Evolutionary conservation across 2,888 invertebrate genomes (phyloP).

Genomic region (Arge pagana): DNA sequence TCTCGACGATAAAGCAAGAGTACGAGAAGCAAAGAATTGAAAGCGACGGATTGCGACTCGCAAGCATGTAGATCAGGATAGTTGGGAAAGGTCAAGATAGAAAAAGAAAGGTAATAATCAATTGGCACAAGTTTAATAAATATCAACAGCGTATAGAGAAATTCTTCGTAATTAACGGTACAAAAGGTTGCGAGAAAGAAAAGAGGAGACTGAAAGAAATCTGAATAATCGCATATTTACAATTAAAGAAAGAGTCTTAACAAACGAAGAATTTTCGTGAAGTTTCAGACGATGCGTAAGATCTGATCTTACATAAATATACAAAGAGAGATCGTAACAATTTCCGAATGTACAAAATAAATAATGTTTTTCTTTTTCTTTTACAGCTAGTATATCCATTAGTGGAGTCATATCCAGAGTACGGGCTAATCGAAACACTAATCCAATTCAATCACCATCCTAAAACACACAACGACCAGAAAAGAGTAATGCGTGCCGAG

Average conservation of each 20-base stretch:
- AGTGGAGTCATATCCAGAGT: background rate
- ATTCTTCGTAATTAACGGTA: no score
- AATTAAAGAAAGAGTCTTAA: background rate
- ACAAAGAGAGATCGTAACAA: no score
- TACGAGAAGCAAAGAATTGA: background rate
- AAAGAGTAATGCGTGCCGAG: constrained; percentile 26
- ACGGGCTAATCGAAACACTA: constrained; percentile 22
- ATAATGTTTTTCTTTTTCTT: background rate
- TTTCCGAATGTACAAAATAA: background rate
- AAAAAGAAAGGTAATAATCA: no score
- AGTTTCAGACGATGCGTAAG: background rate
- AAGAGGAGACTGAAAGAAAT: no score
- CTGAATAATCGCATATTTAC: no score
- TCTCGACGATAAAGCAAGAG: background rate
- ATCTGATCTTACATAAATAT: background rate
- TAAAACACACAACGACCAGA: constrained; percentile 41
- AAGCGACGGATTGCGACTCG: no score
- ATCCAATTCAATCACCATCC: constrained; percentile 43
- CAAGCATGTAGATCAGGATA: no score
- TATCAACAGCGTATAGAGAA: no score
- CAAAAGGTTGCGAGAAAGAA: no score
- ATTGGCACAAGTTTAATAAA: no score
- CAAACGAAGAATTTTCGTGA: background rate
- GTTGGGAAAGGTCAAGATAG: no score
- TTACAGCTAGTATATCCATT: background rate